These are phyloP conservation scores for Microplitis mediator DNA, from an alignment of 1,140 invertebrate genomes.

Conservation along the genomic window DNA sequence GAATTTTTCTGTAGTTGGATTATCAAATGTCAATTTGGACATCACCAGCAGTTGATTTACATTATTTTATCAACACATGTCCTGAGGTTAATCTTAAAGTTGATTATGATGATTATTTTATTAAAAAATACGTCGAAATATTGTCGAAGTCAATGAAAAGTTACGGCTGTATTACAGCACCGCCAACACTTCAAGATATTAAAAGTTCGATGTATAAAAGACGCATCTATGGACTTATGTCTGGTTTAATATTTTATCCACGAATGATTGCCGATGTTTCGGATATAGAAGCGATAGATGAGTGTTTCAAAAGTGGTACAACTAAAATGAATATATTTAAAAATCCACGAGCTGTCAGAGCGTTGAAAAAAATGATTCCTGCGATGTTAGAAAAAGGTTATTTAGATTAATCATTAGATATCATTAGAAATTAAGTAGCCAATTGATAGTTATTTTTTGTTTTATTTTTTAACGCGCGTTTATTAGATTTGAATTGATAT, in stretches of 20 bases:
- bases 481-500: too few relatives aligned
- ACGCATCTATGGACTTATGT: constrained; percentile 31
- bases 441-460: neutral
- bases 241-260: constrained; percentile 33
- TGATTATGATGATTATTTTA: constrained; percentile 33
- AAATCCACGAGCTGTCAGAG: constrained; percentile 28
- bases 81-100: constrained; percentile 36
- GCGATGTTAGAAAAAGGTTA: constrained; percentile 36
- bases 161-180: constrained; percentile 29
- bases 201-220: constrained; percentile 35
- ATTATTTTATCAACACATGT: constrained; percentile 58
- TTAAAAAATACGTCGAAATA: constrained; percentile 31
- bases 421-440: neutral
- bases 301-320: constrained; percentile 12
- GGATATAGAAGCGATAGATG: constrained; percentile 31
- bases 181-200: constrained; percentile 34
- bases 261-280: constrained; percentile 37
- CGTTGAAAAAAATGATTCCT: constrained; percentile 32
- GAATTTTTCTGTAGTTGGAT: constrained; percentile 50
- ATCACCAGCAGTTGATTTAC: constrained; percentile 58
- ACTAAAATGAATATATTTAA: constrained; percentile 38
- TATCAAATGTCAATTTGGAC: constrained; percentile 57
- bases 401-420: constrained; percentile 29
- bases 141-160: constrained; percentile 30
- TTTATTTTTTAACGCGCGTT: too few relatives aligned